Percentiles rank a stretch among this genome's conserved stretches.
phyloP scores from a whole-genome alignment of 2,113 vertebrate species.

The Dicrurus megarhynchus region DNA sequence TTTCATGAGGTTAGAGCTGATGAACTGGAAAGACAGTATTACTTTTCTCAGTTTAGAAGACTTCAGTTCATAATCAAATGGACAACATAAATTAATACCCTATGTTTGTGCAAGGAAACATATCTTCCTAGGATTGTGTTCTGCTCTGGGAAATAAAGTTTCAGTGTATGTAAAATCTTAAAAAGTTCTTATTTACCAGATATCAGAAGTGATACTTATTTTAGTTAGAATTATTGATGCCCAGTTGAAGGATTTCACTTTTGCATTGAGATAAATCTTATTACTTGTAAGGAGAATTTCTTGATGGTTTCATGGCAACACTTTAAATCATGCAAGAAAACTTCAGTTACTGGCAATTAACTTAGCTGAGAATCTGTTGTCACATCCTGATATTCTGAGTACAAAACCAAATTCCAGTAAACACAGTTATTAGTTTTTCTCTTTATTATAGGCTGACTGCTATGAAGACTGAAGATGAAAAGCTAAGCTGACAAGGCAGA shows the following conservation, averaged over 20 bases:
- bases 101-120: background rate
- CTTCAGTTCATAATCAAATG: background rate
- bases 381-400: background rate
- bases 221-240: background rate
- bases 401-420: background rate
- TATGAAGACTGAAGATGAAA: background rate
- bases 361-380: background rate
- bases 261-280: background rate
- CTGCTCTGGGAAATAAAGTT: background rate
- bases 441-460: background rate
- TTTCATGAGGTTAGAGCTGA: background rate
- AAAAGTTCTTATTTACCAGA: background rate
- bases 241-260: background rate
- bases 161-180: background rate
- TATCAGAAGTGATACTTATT: background rate
- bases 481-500: background rate
- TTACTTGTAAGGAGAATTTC: background rate
- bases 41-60: background rate
- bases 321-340: background rate
- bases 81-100: background rate
- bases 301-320: background rate
- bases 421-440: background rate
- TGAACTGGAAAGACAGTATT: background rate
- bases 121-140: background rate
- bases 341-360: background rate